Evolutionary conservation across 2,888 invertebrate genomes (phyloP).

Genomic region (Rambutsinella grinnellia): DNA sequence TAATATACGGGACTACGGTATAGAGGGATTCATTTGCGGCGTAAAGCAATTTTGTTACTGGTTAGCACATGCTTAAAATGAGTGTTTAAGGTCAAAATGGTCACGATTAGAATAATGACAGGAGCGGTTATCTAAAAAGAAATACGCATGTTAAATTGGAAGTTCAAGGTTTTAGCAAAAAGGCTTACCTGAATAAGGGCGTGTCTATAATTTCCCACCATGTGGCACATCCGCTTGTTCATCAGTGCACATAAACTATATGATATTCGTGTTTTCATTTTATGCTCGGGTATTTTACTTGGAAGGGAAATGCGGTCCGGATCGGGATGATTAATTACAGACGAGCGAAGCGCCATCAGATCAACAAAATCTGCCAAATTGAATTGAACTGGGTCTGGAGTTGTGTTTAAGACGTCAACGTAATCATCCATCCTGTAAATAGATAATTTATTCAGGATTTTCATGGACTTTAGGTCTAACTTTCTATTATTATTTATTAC

Average conservation of each 20-base stretch:
- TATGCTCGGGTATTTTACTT: neutral
- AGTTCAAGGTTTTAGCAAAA: neutral
- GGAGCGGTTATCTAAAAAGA: slow-evolving; percentile 22
- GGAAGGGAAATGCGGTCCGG: too few relatives aligned
- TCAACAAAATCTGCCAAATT: slow-evolving; percentile 1
- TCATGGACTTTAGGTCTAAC: neutral
- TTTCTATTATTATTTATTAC: too few relatives aligned
- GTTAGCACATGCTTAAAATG: neutral
- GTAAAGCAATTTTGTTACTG: neutral
- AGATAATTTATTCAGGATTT: too few relatives aligned
- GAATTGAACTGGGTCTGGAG: neutral
- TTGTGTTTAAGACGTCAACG: slow-evolving; percentile 9
- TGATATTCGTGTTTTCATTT: neutral
- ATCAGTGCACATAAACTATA: slow-evolving; percentile 24
- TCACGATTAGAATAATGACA: slow-evolving; percentile 10
- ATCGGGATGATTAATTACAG: too few relatives aligned
- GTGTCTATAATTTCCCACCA: slow-evolving; percentile 26
- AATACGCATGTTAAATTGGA: neutral
- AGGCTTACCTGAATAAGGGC: slow-evolving; percentile 14
- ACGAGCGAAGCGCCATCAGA: neutral
- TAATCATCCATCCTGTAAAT: slow-evolving; percentile 32
- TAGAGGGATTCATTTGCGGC: neutral
- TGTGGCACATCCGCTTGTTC: slow-evolving; percentile 26
- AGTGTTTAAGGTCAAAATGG: slow-evolving; percentile 19
- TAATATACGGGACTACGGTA: slow-evolving; percentile 10